Evolutionary conservation across 2,113 vertebrate species (phyloP).

Genomic region (Thunnus maccoyii): DNA sequence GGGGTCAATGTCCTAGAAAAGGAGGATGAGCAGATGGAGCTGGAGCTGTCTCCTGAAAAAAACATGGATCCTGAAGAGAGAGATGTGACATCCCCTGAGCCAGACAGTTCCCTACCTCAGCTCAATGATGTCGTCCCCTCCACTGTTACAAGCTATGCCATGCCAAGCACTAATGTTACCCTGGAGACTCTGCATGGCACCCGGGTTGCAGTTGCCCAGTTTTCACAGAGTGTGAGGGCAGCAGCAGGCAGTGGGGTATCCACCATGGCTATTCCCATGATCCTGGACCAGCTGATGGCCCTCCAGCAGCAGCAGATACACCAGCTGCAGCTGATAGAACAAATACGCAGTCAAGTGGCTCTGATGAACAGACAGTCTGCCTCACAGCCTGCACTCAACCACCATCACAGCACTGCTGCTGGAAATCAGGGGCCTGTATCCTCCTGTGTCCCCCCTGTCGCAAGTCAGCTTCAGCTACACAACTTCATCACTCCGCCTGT

Average conservation of each 20-base stretch:
- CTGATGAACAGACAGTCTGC: constrained; percentile 93
- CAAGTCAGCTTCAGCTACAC: constrained; percentile 91
- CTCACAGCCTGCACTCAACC: constrained; percentile 85
- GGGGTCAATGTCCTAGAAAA: constrained; percentile 80
- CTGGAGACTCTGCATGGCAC: constrained; percentile 98
- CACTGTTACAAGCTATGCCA: constrained; percentile 87
- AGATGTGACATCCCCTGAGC: constrained; percentile 84
- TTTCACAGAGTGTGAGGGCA: constrained; percentile 90
- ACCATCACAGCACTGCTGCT: constrained; percentile 76
- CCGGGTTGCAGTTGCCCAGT: constrained; percentile 97
- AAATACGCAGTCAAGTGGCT: constrained; percentile 97
- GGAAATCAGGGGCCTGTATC: constrained; percentile 79
- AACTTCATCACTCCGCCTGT: constrained; percentile 89
- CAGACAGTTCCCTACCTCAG: constrained; percentile 89
- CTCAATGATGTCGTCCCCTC: constrained; percentile 85
- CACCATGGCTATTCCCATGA: constrained; percentile 95
- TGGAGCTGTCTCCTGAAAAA: constrained; percentile 89
- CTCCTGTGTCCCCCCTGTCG: constrained; percentile 80
- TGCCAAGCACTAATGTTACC: constrained; percentile 99
- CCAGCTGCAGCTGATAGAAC: constrained; percentile 98
- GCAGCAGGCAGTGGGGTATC: constrained; percentile 84
- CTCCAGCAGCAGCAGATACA: constrained; percentile 98
- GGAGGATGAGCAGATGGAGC: constrained; percentile 96
- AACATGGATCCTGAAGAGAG: constrained; percentile 83
- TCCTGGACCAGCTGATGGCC: constrained; percentile 97